These are phyloP conservation scores for Cerastis leucographa DNA, from an alignment of 2,888 invertebrate genomes.

Conservation along the genomic window DNA sequence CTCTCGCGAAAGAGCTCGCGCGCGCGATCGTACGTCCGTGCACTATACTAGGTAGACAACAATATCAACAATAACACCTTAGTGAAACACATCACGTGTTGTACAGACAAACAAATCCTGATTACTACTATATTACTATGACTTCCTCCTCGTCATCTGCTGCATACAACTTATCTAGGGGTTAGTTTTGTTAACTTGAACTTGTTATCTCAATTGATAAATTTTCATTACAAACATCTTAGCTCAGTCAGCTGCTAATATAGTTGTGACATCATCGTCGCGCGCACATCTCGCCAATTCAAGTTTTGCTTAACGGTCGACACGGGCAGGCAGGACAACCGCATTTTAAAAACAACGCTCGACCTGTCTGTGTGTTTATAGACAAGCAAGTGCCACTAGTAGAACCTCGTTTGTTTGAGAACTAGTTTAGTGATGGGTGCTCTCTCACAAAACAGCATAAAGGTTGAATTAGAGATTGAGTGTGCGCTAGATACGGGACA, in stretches of 20 bases:
- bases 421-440: conserved; percentile 64
- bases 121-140: conserved; percentile 2
- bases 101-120: conserved; percentile 20
- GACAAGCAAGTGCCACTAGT: conserved; percentile 42
- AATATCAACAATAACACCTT: background rate
- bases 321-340: conserved; percentile 28
- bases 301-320: conserved; percentile 65
- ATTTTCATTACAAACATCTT: conserved; percentile 64
- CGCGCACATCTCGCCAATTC: conserved; percentile 53
- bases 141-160: conserved; percentile 14
- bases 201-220: conserved; percentile 75
- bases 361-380: conserved; percentile 30
- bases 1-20: too few species aligned
- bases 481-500: conserved; percentile 77
- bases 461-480: conserved; percentile 82
- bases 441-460: conserved; percentile 71
- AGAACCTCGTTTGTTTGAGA: conserved; percentile 18
- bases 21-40: too few species aligned
- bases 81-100: background rate
- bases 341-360: conserved; percentile 48
- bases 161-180: conserved; percentile 33
- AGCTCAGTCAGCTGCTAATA: conserved; percentile 70
- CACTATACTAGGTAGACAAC: too few species aligned
- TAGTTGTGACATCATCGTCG: conserved; percentile 77
- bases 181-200: conserved; percentile 65